These are phyloP conservation scores for Camponotus fellah DNA, from an alignment of 2,888 invertebrate species.

Conservation along the genomic window DNA sequence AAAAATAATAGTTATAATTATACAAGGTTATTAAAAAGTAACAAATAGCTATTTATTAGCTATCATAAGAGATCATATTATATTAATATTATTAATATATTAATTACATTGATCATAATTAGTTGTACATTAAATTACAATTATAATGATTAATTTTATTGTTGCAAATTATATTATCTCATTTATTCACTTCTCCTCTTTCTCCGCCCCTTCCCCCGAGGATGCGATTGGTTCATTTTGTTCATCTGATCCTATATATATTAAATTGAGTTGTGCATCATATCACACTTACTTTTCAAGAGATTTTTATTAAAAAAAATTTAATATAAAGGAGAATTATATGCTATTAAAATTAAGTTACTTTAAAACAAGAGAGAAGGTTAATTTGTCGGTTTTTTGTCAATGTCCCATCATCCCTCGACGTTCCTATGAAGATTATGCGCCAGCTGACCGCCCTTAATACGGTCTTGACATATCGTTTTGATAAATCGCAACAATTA, in stretches of 20 bases:
- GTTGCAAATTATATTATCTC: slow-evolving; percentile 34
- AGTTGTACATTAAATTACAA: slow-evolving; percentile 40
- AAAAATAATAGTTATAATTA: neutral
- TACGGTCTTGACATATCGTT: slow-evolving; percentile 77
- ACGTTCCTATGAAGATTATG: slow-evolving; percentile 68
- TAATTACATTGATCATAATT: slow-evolving; percentile 42
- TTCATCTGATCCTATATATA: neutral
- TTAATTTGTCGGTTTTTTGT: slow-evolving; percentile 18
- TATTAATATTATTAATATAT: slow-evolving; percentile 43
- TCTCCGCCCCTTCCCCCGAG: neutral
- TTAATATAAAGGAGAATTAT: slow-evolving; percentile 30
- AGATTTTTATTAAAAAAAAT: neutral
- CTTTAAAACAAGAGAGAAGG: neutral
- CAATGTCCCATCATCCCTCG: slow-evolving; percentile 33
- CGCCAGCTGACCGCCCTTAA: slow-evolving; percentile 74
- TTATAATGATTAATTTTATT: slow-evolving; percentile 43
- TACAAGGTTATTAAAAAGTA: slow-evolving; percentile 14
- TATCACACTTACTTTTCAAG: neutral
- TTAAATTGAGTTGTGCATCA: slow-evolving; percentile 3
- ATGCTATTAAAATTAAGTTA: neutral
- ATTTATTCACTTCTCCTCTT: slow-evolving; percentile 9
- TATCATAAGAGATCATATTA: slow-evolving; percentile 36
- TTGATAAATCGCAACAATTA: slow-evolving; percentile 83
- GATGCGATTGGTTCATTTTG: slow-evolving; percentile 27
- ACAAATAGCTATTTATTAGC: slow-evolving; percentile 28